Percentiles rank a stretch among this genome's conserved stretches.
phyloP scores from a whole-genome alignment of 2,113 vertebrate species.

The Isurus oxyrinchus region DNA sequence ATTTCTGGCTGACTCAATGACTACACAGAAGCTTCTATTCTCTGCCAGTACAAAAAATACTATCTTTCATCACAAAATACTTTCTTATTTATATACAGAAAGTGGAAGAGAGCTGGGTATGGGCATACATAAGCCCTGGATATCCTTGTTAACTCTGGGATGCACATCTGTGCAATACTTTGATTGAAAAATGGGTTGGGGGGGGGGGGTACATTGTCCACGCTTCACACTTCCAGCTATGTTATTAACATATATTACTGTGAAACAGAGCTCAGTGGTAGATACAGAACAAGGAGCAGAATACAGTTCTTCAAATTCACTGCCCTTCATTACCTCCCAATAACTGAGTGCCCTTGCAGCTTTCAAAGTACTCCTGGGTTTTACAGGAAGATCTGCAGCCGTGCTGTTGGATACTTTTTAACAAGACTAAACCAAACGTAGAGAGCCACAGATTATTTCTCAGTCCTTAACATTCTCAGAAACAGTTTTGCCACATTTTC shows the following conservation, averaged over 20 bases:
- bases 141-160: neutral
- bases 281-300: neutral
- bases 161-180: neutral
- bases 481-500: neutral
- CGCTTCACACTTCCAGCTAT: neutral
- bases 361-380: neutral
- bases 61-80: constrained; percentile 36
- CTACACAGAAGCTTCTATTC: neutral
- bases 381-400: neutral
- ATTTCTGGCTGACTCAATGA: neutral
- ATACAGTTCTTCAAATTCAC: neutral
- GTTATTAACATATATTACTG: neutral
- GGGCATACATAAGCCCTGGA: neutral
- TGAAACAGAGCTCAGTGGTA: neutral
- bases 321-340: neutral
- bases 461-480: neutral
- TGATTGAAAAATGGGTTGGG: neutral
- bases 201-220: neutral
- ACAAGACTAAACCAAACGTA: neutral
- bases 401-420: neutral
- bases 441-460: neutral
- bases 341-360: neutral
- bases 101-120: neutral
- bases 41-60: constrained; percentile 34
- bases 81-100: constrained; percentile 33